These are phyloP conservation scores for Cyclargus thomasi DNA, from an alignment of 1,140 invertebrate species.

Conservation along the genomic window DNA sequence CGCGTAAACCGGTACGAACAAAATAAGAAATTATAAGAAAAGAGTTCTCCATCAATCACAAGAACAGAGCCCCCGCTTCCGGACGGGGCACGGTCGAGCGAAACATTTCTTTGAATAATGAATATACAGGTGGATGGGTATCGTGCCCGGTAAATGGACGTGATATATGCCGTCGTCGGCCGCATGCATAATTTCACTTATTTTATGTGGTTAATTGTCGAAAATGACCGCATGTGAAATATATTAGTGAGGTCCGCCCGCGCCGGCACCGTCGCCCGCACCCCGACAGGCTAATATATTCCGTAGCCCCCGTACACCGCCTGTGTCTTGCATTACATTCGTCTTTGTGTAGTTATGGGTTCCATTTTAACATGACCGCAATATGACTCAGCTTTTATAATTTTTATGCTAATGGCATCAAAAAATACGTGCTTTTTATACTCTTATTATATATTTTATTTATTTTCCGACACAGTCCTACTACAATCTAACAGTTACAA, in stretches of 20 bases:
- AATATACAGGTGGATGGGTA: conserved; percentile 69
- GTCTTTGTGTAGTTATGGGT: conserved; percentile 42
- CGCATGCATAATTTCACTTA: conserved; percentile 75
- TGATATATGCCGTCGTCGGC: conserved; percentile 73
- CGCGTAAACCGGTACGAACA: conserved; percentile 42
- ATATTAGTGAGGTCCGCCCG: conserved; percentile 61
- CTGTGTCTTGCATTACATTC: conserved; percentile 45
- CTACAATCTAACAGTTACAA: too few species aligned
- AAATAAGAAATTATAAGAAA: conserved; percentile 60
- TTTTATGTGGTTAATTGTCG: conserved; percentile 76
- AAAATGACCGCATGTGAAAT: conserved; percentile 74
- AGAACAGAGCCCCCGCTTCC: conserved; percentile 64
- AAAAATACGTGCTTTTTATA: neutral
- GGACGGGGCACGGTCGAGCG: conserved; percentile 59
- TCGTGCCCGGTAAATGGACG: conserved; percentile 71
- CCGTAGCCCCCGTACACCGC: conserved; percentile 50
- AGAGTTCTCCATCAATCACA: conserved; percentile 70
- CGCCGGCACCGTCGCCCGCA: conserved; percentile 52
- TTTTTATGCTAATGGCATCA: neutral
- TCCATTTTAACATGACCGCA: conserved; percentile 14
- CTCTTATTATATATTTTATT: too few species aligned
- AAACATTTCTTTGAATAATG: conserved; percentile 75
- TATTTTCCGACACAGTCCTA: too few species aligned
- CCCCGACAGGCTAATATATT: conserved; percentile 65
- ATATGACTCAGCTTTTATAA: conserved; percentile 10